Evolutionary conservation across 2,888 invertebrate genomes (phyloP).

Genomic region (Megaustenia siamemsis): DNA sequence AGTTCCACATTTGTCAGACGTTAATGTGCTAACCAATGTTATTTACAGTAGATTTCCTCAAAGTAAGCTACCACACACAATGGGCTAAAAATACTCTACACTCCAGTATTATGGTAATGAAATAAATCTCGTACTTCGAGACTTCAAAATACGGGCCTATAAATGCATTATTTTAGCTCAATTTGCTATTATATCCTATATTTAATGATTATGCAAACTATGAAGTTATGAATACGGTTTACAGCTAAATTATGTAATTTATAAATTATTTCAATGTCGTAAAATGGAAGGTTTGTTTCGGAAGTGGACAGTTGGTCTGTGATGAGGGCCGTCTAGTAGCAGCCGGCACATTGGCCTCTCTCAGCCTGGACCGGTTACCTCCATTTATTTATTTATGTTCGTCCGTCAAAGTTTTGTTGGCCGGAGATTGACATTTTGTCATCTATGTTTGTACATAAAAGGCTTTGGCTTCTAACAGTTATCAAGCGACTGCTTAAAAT

Average conservation of each 20-base stretch:
- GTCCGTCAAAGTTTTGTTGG: too few relatives aligned
- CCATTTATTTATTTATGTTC: too few relatives aligned
- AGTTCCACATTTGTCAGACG: constrained; percentile 31
- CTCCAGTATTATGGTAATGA: constrained; percentile 57
- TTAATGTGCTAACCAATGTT: constrained; percentile 29
- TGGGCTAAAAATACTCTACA: constrained; percentile 49
- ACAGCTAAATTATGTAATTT: neutral
- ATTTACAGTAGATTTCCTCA: constrained; percentile 53
- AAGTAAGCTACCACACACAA: constrained; percentile 48
- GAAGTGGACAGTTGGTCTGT: neutral
- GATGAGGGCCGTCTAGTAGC: too few relatives aligned
- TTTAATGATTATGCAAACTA: neutral
- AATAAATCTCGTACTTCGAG: constrained; percentile 54
- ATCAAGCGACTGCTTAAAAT: too few relatives aligned
- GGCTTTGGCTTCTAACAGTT: too few relatives aligned
- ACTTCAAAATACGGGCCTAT: constrained; percentile 16
- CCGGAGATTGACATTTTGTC: too few relatives aligned
- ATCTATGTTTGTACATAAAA: too few relatives aligned
- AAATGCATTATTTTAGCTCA: neutral
- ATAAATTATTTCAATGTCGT: neutral
- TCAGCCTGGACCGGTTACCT: too few relatives aligned
- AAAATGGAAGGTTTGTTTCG: neutral
- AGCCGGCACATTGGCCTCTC: too few relatives aligned
- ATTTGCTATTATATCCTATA: neutral
- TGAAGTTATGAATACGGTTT: neutral